Evolutionary conservation across 2,113 vertebrate genomes (phyloP).

Genomic region (Indicator maculatus): DNA sequence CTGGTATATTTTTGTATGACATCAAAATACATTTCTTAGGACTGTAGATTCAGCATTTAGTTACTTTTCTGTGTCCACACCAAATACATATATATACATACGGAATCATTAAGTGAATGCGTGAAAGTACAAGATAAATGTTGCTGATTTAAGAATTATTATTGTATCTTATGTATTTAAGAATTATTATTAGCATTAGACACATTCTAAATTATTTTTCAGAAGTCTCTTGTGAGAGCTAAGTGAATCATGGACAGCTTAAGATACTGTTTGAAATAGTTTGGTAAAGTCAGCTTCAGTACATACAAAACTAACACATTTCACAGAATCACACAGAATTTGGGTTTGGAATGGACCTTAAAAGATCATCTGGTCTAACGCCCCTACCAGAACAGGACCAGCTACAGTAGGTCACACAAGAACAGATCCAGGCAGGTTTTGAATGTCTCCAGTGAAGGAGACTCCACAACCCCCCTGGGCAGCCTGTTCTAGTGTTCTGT

Average conservation of each 20-base stretch:
- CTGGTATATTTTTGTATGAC: background rate
- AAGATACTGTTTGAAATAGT: background rate
- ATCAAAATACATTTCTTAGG: background rate
- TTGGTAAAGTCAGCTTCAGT: background rate
- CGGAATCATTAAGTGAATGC: background rate
- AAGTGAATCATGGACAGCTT: background rate
- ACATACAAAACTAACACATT: background rate
- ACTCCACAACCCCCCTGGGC: no score
- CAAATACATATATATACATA: background rate
- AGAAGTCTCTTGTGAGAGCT: background rate
- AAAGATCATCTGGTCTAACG: no score
- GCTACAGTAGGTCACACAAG: no score
- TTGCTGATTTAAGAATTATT: background rate
- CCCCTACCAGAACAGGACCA: no score
- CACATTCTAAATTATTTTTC: background rate
- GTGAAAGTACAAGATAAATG: background rate
- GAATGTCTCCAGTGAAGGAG: no score
- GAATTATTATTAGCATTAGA: background rate
- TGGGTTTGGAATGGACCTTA: no score
- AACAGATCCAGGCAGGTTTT: no score
- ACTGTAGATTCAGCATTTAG: background rate
- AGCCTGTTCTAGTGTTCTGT: no score
- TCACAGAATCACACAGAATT: no score
- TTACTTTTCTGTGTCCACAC: background rate
- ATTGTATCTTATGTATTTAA: background rate